A percentile compares a stretch with the other conserved stretches of the same genome.
Conservation (phyloP, 2,797 vertebrate genomes). For the Columba guinea region DNA sequence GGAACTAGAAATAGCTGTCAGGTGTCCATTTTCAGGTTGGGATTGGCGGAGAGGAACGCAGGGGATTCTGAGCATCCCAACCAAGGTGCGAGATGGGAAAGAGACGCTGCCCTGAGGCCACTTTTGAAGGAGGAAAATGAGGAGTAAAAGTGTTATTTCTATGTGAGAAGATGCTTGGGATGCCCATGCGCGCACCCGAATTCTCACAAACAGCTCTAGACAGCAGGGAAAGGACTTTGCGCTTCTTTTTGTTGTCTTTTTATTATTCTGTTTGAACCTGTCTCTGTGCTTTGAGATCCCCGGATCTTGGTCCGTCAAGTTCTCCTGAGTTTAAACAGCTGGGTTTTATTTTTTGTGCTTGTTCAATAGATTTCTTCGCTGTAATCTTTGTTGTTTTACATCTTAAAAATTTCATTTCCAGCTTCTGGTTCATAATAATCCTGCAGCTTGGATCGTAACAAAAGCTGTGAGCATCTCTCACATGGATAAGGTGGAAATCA, state of each 20-base stretch:
- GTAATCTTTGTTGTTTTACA: background rate
- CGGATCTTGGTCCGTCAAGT: background rate
- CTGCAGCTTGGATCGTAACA: background rate
- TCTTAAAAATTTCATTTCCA: background rate
- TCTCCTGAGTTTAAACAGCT: background rate
- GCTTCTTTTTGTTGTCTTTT: too few relatives aligned
- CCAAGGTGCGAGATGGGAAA: background rate
- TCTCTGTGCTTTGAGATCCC: background rate
- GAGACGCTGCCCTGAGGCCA: background rate
- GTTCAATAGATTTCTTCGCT: background rate
- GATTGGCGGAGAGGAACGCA: background rate
- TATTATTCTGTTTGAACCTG: background rate
- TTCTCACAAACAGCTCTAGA: background rate
- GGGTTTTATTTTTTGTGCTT: background rate
- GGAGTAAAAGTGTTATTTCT: background rate
- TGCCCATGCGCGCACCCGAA: accelerated
- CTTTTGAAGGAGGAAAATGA: background rate
- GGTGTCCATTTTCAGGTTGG: background rate
- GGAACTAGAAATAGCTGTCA: conserved; percentile 20
- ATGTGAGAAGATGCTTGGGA: background rate
- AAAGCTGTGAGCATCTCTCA: background rate
- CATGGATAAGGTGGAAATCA: background rate
- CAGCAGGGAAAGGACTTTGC: background rate
- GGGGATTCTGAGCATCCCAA: background rate
- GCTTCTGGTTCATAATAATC: background rate